phyloP scores from a whole-genome alignment of 2,888 invertebrate genomes.

The Perizoma affinitatum region DNA sequence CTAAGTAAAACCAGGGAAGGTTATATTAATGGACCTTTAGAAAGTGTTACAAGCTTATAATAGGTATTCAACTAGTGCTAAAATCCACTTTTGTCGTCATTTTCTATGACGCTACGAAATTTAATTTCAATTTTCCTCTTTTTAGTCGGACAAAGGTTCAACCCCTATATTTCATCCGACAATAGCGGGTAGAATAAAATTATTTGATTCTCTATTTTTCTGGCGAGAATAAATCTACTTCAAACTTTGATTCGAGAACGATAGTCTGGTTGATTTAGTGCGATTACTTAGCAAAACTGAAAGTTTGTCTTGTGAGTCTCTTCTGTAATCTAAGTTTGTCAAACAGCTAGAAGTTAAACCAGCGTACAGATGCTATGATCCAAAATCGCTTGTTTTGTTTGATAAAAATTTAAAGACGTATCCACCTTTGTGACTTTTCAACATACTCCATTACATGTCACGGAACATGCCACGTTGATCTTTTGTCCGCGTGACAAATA shows the following conservation, averaged over 20 bases:
- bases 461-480: no score
- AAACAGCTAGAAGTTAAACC: neutral
- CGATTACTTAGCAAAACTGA: constrained; percentile 30
- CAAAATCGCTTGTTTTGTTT: no score
- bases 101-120: constrained; percentile 26
- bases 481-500: no score
- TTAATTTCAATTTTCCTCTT: constrained; percentile 39
- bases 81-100: constrained; percentile 27
- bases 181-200: constrained; percentile 36
- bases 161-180: constrained; percentile 38
- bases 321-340: constrained; percentile 18
- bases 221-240: constrained; percentile 41
- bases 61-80: neutral
- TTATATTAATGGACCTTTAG: neutral
- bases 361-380: no score
- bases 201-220: constrained; percentile 37
- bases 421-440: no score
- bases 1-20: no score
- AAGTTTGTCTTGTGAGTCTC: constrained; percentile 8
- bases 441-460: no score
- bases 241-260: constrained; percentile 39
- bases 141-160: constrained; percentile 34
- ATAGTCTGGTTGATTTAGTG: constrained; percentile 39
- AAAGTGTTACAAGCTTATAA: neutral
- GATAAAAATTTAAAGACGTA: no score